phyloP scores from a whole-genome alignment of 2,888 invertebrate genomes.

The Cephus rjabovi region DNA sequence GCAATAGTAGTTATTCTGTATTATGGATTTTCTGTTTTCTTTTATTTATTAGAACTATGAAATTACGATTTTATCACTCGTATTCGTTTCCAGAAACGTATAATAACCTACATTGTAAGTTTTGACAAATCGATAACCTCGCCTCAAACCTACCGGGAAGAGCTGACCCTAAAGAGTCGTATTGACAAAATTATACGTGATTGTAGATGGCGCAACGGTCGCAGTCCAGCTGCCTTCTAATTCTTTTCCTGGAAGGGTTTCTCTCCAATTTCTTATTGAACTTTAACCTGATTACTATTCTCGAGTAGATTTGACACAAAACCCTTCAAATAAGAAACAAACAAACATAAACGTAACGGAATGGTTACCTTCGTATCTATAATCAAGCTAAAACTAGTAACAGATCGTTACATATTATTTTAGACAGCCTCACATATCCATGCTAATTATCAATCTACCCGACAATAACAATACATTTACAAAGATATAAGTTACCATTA shows the following conservation, averaged over 20 bases:
- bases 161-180: background rate
- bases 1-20: background rate
- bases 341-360: background rate
- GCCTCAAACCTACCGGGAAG: background rate
- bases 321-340: background rate
- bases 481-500: too few relatives aligned
- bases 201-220: background rate
- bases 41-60: background rate
- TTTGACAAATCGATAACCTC: background rate
- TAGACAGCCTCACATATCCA: too few relatives aligned
- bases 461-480: too few relatives aligned
- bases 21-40: background rate
- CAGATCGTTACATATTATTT: too few relatives aligned
- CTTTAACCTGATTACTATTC: background rate
- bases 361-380: background rate
- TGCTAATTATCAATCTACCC: too few relatives aligned
- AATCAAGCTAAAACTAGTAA: background rate
- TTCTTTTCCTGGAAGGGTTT: background rate
- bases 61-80: background rate
- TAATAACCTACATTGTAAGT: background rate
- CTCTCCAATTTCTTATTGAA: background rate
- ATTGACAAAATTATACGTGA: background rate
- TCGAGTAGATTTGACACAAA: background rate
- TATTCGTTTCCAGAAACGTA: background rate
- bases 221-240: background rate